Evolutionary conservation across 2,888 invertebrate genomes (phyloP).

Genomic region (Aspidiotus destructor): DNA sequence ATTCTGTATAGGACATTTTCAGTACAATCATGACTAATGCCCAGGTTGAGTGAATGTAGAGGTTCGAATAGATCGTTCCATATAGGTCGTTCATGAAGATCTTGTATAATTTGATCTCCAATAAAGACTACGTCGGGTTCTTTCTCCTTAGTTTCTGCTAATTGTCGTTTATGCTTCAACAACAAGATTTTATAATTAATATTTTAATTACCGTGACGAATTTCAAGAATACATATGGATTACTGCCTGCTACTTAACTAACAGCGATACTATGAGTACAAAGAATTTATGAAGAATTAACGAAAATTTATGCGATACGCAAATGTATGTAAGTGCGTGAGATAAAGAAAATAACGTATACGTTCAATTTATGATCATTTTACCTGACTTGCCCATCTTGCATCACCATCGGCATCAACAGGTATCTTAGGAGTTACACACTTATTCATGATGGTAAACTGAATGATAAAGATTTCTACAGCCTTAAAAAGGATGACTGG

Average conservation of each 20-base stretch:
- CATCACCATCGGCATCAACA: slow-evolving; percentile 71
- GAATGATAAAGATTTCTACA: too few relatives aligned
- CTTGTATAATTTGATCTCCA: slow-evolving; percentile 78
- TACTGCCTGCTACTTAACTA: too few relatives aligned
- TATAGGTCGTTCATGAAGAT: slow-evolving; percentile 69
- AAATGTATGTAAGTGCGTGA: too few relatives aligned
- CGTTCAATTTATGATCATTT: background rate
- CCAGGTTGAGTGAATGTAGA: slow-evolving; percentile 82
- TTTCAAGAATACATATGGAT: too few relatives aligned
- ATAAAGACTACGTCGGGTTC: slow-evolving; percentile 88
- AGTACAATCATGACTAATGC: slow-evolving; percentile 76
- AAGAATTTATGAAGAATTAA: background rate
- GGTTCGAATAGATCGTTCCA: slow-evolving; percentile 88
- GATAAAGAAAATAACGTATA: background rate
- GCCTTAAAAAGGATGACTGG: too few relatives aligned
- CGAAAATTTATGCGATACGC: too few relatives aligned
- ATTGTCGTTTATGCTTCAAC: slow-evolving; percentile 72
- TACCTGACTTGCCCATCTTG: slow-evolving; percentile 41
- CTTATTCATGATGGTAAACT: slow-evolving; percentile 36
- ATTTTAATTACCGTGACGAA: too few relatives aligned
- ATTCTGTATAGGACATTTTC: slow-evolving; percentile 86
- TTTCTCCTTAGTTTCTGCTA: slow-evolving; percentile 73
- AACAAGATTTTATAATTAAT: slow-evolving; percentile 9
- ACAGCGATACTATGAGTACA: slow-evolving; percentile 5
- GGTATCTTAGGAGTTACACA: slow-evolving; percentile 51